Evolutionary conservation across 2,888 invertebrate genomes (phyloP).

Genomic region (Uropetala carovei): DNA sequence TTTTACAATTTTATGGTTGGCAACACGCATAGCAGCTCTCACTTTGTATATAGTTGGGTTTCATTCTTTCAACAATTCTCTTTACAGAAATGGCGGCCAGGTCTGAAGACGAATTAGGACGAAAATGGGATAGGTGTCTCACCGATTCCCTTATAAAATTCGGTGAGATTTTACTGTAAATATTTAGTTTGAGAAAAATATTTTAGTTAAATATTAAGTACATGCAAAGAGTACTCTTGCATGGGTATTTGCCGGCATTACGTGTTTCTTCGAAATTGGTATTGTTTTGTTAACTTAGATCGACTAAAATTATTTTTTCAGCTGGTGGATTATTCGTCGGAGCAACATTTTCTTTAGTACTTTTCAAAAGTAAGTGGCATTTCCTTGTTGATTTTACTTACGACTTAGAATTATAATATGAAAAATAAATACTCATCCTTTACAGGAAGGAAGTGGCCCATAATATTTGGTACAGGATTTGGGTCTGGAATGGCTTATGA

Average conservation of each 20-base stretch:
- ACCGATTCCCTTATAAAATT: constrained; percentile 59
- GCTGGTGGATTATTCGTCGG: constrained; percentile 45
- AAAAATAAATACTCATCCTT: background rate
- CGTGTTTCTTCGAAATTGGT: background rate
- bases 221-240: background rate
- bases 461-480: constrained; percentile 77
- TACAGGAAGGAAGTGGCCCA: constrained; percentile 77
- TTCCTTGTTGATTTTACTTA: background rate
- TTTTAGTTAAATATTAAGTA: background rate
- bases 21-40: constrained; percentile 19
- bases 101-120: constrained; percentile 57
- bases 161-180: background rate
- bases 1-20: too few relatives aligned
- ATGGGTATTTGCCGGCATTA: background rate
- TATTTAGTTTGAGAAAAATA: background rate
- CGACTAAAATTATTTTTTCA: background rate
- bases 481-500: constrained; percentile 78
- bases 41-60: background rate
- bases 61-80: constrained; percentile 11
- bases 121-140: constrained; percentile 52
- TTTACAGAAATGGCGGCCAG: constrained; percentile 54
- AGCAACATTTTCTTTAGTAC: constrained; percentile 16
- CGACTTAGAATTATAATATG: background rate
- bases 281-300: background rate
- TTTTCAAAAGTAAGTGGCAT: constrained; percentile 40